Base-by-base conservation (phyloP, 1,140 invertebrate species). In the Macrobrachium nipponense region DNA sequence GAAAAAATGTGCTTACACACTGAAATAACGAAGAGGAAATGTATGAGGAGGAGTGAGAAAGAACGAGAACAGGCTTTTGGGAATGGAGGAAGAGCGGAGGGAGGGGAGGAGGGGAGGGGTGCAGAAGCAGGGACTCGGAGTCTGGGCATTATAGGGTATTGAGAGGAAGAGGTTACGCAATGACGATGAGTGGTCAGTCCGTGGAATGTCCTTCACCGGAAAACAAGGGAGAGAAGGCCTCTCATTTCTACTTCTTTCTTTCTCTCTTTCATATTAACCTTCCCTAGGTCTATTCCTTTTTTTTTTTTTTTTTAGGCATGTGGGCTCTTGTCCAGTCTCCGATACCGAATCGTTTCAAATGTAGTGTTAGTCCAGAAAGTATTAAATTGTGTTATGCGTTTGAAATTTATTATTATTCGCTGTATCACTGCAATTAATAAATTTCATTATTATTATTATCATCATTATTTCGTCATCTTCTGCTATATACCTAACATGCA, bases 191-290 rank as follows among this genome's bases (percentile, higher is more conserved):
- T 73, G 80, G 80, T 82, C 68, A 73, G 11, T 7, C 23, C 58
- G 51, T 36, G 70, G 68, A 70, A 75, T 82, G 80, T 82, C 80
- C 80, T 60, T 20, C 70, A 60, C 80, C 70, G 80, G 80, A 81
- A 81, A 81, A 81, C 80, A 81, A 81, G 23, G 59, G n/a, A 27
- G 77, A 43, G 77, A 60, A 60, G 59, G 59, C 77, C 77, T 79
- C 70, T 23, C 18, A 44, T 51, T 43, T 44, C 20, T 43, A 0
- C 17, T 4, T 44, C 73, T 58, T 58, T 43, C 43, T n/a, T 51
- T 51, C 17, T 44, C 17, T 51, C 51, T 44, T 44, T 66, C 62
- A 44, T 64, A 27, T 44, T 51, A 51, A 0, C 8, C 51, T 51
- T 51, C 51, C 51, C 0, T 51, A 51, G 51, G 51, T 51, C 51